Percentiles rank a stretch among this genome's conserved stretches.
Conservation (phyloP, 2,888 invertebrate genomes). For the Sepioteuthis lessoniana region DNA sequence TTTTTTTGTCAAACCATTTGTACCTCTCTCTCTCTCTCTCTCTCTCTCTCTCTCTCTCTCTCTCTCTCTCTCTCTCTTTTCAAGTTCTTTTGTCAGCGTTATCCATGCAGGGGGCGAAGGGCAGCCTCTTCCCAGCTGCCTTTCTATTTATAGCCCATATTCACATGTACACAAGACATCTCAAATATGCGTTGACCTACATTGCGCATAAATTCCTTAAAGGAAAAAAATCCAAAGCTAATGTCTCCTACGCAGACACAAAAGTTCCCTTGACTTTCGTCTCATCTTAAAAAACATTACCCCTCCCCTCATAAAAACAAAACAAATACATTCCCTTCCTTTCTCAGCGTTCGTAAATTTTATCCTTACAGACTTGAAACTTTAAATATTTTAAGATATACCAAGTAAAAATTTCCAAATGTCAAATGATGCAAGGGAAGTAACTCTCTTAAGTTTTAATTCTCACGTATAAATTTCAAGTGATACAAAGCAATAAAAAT, state of each 20-base stretch:
- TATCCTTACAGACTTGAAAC: not conserved
- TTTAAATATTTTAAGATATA: not conserved
- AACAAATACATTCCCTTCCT: not conserved
- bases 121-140: not conserved
- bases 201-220: not conserved
- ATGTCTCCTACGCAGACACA: not conserved
- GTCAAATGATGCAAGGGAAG: not conserved
- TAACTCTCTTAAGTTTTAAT: not conserved
- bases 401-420: not conserved
- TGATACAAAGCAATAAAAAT: too few relatives aligned
- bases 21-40: not conserved
- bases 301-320: not conserved
- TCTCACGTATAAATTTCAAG: not conserved
- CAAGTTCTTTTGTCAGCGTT: not conserved
- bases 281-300: not conserved
- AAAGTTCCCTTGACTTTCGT: not conserved
- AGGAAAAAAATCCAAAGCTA: not conserved
- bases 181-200: not conserved
- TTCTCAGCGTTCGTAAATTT: not conserved
- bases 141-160: not conserved
- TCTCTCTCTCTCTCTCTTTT: not conserved
- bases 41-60: not conserved
- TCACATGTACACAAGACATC: not conserved
- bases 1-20: too few relatives aligned
- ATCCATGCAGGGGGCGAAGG: not conserved